Percentiles rank a stretch among this genome's conserved stretches.
Conservation (phyloP, 2,888 invertebrate genomes). For the Phengaris arion region DNA sequence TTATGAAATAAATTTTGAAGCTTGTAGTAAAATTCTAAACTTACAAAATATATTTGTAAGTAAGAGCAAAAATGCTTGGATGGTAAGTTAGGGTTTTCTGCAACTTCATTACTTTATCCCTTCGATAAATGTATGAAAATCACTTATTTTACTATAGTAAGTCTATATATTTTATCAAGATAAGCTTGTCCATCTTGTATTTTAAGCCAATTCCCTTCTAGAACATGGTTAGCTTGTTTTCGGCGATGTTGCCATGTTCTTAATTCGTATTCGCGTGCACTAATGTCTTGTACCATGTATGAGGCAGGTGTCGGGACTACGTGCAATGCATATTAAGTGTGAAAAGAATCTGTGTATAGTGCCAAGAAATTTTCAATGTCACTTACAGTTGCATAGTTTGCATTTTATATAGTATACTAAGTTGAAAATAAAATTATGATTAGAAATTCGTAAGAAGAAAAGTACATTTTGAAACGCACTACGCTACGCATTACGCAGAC, state of each 20-base stretch:
- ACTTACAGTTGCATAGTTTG: not conserved
- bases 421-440: too few species aligned
- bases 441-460: too few species aligned
- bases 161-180: not conserved
- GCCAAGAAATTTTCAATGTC: slow-evolving; percentile 14
- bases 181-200: not conserved
- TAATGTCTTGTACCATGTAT: not conserved
- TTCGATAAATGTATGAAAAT: too few species aligned
- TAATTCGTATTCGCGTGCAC: not conserved
- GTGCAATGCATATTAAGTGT: not conserved
- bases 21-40: not conserved
- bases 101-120: too few species aligned
- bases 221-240: not conserved
- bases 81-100: too few species aligned
- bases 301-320: not conserved
- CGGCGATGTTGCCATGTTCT: not conserved
- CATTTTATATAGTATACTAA: not conserved
- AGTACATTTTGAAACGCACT: too few species aligned
- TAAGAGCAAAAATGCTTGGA: too few species aligned
- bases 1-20: not conserved
- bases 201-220: too few species aligned
- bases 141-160: too few species aligned
- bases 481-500: too few species aligned
- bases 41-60: not conserved
- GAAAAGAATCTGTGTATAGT: not conserved